phyloP scores from a whole-genome alignment of 2,888 invertebrate genomes.

The Tortrix viridana region DNA sequence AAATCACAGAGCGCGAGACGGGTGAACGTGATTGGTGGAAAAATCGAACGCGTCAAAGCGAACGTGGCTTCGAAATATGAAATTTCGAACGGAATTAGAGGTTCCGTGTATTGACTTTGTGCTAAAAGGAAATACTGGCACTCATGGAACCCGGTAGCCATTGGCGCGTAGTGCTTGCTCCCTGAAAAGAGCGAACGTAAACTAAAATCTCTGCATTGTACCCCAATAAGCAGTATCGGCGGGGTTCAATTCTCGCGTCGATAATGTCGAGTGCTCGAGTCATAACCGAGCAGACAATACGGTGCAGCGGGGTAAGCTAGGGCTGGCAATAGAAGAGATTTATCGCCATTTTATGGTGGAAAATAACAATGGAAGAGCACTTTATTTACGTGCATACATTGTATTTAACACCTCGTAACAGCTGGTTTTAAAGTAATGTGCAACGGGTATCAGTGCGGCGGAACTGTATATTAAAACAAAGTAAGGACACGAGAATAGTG shows the following conservation, averaged over 20 bases:
- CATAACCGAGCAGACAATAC: conserved; percentile 26
- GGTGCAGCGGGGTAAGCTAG: conserved; percentile 10
- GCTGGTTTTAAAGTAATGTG: neutral
- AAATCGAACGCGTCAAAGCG: conserved; percentile 7
- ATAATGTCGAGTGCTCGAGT: conserved; percentile 28
- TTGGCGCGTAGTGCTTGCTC: too few species aligned
- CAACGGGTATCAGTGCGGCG: too few species aligned
- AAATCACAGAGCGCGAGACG: conserved; percentile 23
- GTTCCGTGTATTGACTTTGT: neutral
- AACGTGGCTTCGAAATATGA: neutral
- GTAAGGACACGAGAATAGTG: too few species aligned
- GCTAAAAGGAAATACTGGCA: neutral
- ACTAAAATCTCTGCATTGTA: conserved; percentile 23
- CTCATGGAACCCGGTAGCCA: neutral
- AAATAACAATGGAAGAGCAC: conserved; percentile 5
- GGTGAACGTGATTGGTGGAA: conserved; percentile 22
- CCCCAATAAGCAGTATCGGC: conserved; percentile 19
- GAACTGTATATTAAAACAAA: too few species aligned
- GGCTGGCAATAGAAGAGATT: conserved; percentile 19
- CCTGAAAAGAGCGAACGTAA: conserved; percentile 15
- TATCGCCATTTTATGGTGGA: conserved; percentile 1
- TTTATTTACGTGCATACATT: conserved; percentile 9
- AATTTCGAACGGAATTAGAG: conserved; percentile 6
- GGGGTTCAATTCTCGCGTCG: conserved; percentile 27
- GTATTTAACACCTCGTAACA: neutral